Conservation (phyloP, 2,888 invertebrate genomes). For the Heliconius charithonia region DNA sequence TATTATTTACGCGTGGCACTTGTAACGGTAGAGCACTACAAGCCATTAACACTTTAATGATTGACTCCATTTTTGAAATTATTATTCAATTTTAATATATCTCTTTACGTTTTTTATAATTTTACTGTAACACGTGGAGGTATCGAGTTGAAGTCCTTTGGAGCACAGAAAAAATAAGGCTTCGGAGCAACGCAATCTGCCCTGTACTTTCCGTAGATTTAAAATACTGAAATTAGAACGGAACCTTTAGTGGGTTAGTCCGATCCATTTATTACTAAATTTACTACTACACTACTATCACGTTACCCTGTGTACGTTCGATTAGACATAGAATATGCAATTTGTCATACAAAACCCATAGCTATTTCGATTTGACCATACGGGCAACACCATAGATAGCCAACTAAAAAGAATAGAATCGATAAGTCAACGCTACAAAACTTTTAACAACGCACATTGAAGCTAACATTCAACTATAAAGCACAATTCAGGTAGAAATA, state of each 20-base stretch:
- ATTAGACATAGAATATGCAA: too few species aligned
- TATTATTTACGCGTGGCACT: not conserved
- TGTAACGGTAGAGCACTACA: not conserved
- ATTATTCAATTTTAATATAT: not conserved
- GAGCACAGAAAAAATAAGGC: too few species aligned
- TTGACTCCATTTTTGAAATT: not conserved
- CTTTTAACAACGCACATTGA: constrained; percentile 16
- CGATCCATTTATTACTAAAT: too few species aligned
- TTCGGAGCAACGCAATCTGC: too few species aligned
- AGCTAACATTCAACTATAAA: constrained; percentile 21
- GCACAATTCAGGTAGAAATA: constrained; percentile 51
- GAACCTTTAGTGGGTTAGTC: too few species aligned
- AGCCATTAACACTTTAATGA: not conserved
- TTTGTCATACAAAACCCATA: not conserved
- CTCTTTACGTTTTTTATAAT: too few species aligned
- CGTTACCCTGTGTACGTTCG: too few species aligned
- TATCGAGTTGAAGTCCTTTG: too few species aligned
- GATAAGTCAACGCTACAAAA: not conserved
- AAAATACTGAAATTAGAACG: too few species aligned
- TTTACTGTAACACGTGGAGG: too few species aligned
- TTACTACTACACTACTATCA: too few species aligned
- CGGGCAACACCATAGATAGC: not conserved
- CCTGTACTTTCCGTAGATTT: too few species aligned
- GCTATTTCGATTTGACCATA: not conserved
- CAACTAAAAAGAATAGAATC: not conserved